phyloP scores from a whole-genome alignment of 1,140 invertebrate genomes.

The Neodiprion pinetum region DNA sequence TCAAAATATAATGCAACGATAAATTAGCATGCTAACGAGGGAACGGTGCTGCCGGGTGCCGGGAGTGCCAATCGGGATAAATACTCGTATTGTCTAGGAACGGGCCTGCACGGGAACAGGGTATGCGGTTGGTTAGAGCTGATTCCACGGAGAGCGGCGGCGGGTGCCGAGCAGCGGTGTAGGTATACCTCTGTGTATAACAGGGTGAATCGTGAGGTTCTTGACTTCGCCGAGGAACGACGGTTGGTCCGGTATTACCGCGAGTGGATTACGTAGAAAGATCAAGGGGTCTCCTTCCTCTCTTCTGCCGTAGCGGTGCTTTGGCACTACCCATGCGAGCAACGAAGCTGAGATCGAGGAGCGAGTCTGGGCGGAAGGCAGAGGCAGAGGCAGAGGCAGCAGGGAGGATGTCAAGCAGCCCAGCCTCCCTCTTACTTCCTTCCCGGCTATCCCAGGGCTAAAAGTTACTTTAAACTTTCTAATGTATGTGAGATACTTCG shows the following conservation, averaged over 20 bases:
- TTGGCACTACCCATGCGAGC: neutral
- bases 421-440: constrained; percentile 18
- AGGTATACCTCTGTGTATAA: neutral
- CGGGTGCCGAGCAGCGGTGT: constrained; percentile 44
- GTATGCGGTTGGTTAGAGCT: constrained; percentile 54
- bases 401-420: constrained; percentile 41
- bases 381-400: neutral
- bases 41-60: constrained; percentile 19
- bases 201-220: constrained; percentile 39
- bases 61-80: constrained; percentile 55
- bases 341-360: neutral
- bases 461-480: constrained; percentile 52
- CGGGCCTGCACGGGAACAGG: constrained; percentile 2
- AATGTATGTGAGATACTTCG: constrained; percentile 50
- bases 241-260: neutral
- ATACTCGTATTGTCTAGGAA: constrained; percentile 43
- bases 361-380: neutral
- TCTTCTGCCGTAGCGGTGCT: neutral
- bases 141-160: constrained; percentile 54
- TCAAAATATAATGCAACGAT: constrained; percentile 52
- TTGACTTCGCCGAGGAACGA: constrained; percentile 40
- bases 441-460: constrained; percentile 31
- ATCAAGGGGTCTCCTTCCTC: neutral
- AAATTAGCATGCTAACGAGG: constrained; percentile 60
- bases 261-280: neutral